These are phyloP conservation scores for Homarus americanus DNA, from an alignment of 1,140 invertebrate genomes.

Conservation along the genomic window DNA sequence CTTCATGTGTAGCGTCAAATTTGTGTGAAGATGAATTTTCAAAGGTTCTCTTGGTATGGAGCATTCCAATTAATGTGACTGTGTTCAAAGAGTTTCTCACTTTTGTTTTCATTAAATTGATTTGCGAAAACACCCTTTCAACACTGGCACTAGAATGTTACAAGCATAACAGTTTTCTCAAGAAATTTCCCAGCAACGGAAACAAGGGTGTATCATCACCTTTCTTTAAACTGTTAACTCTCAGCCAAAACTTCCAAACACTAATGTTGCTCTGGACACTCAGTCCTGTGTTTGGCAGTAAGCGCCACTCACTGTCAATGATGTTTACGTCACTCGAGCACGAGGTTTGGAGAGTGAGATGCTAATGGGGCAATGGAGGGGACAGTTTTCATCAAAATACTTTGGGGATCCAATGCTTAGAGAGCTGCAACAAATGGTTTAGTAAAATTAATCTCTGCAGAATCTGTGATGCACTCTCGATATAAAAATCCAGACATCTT, in stretches of 20 bases:
- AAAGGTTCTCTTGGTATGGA: too few relatives aligned
- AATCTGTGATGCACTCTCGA: not conserved
- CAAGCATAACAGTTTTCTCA: not conserved
- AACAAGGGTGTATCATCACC: too few relatives aligned
- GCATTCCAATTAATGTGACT: too few relatives aligned
- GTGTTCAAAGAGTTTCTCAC: too few relatives aligned
- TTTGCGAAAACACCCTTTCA: too few relatives aligned
- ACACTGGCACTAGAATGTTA: too few relatives aligned
- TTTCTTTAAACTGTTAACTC: too few relatives aligned
- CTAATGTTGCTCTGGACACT: not conserved
- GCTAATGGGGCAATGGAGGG: too few relatives aligned
- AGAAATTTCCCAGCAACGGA: not conserved
- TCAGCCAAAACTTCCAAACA: too few relatives aligned
- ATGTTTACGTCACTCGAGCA: not conserved
- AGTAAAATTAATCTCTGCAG: constrained; percentile 1
- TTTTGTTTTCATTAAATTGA: too few relatives aligned
- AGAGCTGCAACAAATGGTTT: not conserved
- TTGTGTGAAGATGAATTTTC: not conserved
- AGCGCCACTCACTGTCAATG: constrained; percentile 8
- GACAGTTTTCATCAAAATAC: not conserved
- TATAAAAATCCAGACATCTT: too few relatives aligned
- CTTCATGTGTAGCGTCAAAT: not conserved
- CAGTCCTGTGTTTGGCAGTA: not conserved
- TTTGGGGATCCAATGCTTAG: not conserved
- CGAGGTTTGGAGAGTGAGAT: constrained; percentile 9